Evolutionary conservation across 2,888 invertebrate genomes (phyloP).

Genomic region (Dolomedes plantarius): DNA sequence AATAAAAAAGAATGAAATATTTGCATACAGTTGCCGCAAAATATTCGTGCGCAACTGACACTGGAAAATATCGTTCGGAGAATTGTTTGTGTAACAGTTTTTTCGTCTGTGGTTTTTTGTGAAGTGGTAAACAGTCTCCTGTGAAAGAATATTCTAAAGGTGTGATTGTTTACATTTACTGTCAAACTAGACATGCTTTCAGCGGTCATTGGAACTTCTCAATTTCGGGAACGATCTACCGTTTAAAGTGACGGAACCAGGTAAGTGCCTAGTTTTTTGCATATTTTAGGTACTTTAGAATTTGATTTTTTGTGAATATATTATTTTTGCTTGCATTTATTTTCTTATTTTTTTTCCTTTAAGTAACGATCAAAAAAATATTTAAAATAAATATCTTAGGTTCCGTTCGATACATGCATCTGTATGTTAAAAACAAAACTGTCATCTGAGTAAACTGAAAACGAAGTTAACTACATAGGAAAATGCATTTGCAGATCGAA

Average conservation of each 20-base stretch:
- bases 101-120: neutral
- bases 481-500: too few relatives aligned
- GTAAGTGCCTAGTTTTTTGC: neutral
- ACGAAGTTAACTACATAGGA: too few relatives aligned
- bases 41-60: neutral
- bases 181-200: constrained; percentile 1
- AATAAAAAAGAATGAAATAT: constrained; percentile 1
- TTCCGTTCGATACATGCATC: too few relatives aligned
- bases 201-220: neutral
- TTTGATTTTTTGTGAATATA: too few relatives aligned
- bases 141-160: neutral
- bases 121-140: neutral
- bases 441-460: too few relatives aligned
- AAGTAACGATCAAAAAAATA: too few relatives aligned
- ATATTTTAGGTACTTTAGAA: too few relatives aligned
- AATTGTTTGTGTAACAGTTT: neutral
- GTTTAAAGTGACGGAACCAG: neutral
- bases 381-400: too few relatives aligned
- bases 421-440: too few relatives aligned
- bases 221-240: neutral
- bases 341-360: too few relatives aligned
- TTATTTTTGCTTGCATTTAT: too few relatives aligned
- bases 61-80: neutral
- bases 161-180: constrained; percentile 14
- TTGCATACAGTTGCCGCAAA: neutral